Base-by-base conservation (phyloP, 2,113 vertebrate genomes). In the Tiliqua scincoides region DNA sequence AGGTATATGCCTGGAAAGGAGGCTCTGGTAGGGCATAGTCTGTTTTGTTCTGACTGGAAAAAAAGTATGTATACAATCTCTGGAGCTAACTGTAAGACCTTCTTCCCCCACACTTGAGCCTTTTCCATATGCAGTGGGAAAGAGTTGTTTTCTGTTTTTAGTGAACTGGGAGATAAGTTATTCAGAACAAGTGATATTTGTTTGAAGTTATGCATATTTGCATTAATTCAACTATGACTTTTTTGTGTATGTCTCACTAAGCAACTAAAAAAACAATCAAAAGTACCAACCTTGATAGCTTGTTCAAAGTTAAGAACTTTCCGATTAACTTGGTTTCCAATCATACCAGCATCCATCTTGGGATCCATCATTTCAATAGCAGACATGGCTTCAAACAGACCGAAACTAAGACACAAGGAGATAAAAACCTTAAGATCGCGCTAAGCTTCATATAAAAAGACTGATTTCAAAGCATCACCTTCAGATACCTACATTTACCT, bases 311-410 rank as follows among this genome's bases (percentile, higher is more conserved):
- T 99, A 86, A 99, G 98, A 93, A 99, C 98, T 92, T 99, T 99
- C 81, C 99, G 97, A 93, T 99, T 99, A 93, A 99, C 99, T 93
- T 99, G 99, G 92, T 99, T 99, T 91, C 99, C 99, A 89, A 99
- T 99, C 99, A 99, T 99, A 79, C 99, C 99, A 70, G 99, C 99
- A 90, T 99, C 99, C 99, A 99, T 99, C 92, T 99, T 99, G 23
- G 99, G 99, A 95, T 99, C 99, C 99, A 99, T 99, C 99, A 99
- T 99, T 96, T 99, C 99, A 93, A 99, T 99, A 86, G 99, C 99
- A 87, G 99, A 99, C 99, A 99, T 99, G 78, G 99, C 99, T 97
- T 99, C 99, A 96, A 99, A 99, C 84, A 99, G 96, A 79, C 99
- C 99, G 96, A 99, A 99, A 82, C 99, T 99, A 92, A 67, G 62